Percentiles rank a stretch among this genome's conserved stretches.
These are phyloP conservation scores for Andrena fulva DNA, from an alignment of 2,888 invertebrate species.

Conservation along the genomic window DNA sequence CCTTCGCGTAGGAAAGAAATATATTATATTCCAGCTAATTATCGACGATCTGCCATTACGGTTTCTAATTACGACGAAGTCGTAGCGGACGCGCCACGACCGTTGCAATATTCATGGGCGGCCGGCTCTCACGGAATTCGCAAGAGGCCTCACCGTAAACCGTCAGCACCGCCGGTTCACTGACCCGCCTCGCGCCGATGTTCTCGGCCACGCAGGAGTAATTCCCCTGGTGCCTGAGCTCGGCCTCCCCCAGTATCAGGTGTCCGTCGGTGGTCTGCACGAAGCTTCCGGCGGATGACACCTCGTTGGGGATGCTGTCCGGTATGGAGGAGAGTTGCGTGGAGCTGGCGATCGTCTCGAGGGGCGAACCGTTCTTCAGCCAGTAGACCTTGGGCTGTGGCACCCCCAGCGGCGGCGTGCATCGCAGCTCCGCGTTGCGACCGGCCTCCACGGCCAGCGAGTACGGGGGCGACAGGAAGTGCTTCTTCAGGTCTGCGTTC, in stretches of 20 bases:
- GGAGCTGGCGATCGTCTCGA: constrained; percentile 88
- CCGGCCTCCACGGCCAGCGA: constrained; percentile 92
- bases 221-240: constrained; percentile 93
- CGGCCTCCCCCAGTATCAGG: constrained; percentile 92
- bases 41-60: constrained; percentile 21
- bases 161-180: constrained; percentile 93
- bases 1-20: no score
- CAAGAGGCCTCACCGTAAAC: constrained; percentile 90
- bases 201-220: constrained; percentile 97
- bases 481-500: constrained; percentile 92
- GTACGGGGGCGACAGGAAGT: constrained; percentile 93
- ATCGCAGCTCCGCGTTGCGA: constrained; percentile 92
- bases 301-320: constrained; percentile 67
- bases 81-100: background rate
- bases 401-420: constrained; percentile 93
- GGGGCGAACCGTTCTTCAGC: constrained; percentile 91
- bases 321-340: constrained; percentile 42
- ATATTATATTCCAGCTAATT: constrained; percentile 24
- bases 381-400: constrained; percentile 94
- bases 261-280: constrained; percentile 91
- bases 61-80: constrained; percentile 28
- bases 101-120: constrained; percentile 33
- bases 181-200: constrained; percentile 92
- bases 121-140: constrained; percentile 28
- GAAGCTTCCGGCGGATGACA: constrained; percentile 85